These are phyloP conservation scores for Halichondria panicea DNA, from an alignment of 37 sponge, comb jelly and placozoan species.

Conservation along the genomic window DNA sequence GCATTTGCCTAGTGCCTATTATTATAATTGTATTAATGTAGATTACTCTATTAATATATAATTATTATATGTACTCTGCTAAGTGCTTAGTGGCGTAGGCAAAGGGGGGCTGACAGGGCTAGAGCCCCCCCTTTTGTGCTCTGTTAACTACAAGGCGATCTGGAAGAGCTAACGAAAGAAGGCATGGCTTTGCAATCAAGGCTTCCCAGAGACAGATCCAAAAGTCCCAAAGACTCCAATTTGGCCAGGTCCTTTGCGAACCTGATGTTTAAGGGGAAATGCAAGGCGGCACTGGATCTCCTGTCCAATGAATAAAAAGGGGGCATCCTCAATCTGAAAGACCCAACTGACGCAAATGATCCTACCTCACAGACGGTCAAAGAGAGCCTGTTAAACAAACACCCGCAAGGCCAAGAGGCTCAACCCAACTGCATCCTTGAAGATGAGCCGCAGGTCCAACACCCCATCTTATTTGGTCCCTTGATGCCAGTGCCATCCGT, in stretches of 20 bases:
- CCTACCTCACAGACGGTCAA: background rate
- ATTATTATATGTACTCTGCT: no score
- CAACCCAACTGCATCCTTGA: background rate
- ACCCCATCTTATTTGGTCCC: conserved; percentile 19
- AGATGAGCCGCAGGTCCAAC: background rate
- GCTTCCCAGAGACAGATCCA: background rate
- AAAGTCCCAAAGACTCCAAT: background rate
- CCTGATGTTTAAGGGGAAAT: conserved; percentile 36
- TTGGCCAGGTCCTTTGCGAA: conserved; percentile 17
- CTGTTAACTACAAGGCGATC: conserved; percentile 2
- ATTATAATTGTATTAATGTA: no score
- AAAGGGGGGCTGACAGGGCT: no score
- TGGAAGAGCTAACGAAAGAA: conserved; percentile 16
- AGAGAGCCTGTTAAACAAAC: conserved; percentile 1
- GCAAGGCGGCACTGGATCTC: conserved; percentile 18
- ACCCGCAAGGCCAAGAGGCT: conserved; percentile 4
- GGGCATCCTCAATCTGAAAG: conserved; percentile 1
- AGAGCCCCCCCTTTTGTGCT: no score
- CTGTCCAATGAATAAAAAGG: conserved; percentile 8
- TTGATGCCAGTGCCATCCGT: no score
- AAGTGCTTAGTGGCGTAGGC: background rate
- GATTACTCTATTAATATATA: no score
- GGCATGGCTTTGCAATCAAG: conserved; percentile 14
- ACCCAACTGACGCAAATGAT: background rate
- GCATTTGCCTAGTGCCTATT: no score